phyloP scores from a whole-genome alignment of 2,113 vertebrate genomes.

The Rhinoderma darwinii region DNA sequence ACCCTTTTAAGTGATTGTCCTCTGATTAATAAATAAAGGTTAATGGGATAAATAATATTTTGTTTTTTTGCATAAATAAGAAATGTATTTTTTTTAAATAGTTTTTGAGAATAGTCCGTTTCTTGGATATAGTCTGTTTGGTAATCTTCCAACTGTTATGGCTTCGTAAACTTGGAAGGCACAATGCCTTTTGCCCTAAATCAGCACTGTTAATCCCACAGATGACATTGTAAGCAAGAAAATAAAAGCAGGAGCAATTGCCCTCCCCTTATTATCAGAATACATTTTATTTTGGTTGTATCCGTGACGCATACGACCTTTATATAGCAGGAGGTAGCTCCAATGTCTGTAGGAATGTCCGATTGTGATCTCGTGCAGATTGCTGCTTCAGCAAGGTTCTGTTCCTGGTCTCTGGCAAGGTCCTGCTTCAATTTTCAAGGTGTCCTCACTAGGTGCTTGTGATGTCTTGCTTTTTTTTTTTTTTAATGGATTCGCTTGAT shows the following conservation, averaged over 20 bases:
- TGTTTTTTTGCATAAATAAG: neutral
- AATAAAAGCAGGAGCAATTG: conserved; percentile 32
- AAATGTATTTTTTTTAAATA: neutral
- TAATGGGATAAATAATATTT: neutral
- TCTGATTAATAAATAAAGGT: neutral
- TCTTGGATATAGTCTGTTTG: neutral
- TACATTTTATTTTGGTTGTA: conserved; percentile 60
- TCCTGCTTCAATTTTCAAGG: conserved; percentile 98
- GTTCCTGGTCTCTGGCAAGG: conserved; percentile 92
- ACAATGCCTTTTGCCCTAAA: conserved; percentile 11
- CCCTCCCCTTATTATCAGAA: conserved; percentile 64
- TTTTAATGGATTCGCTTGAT: conserved; percentile 99
- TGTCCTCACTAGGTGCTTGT: conserved; percentile 96
- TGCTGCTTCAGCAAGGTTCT: conserved; percentile 98
- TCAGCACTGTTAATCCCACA: conserved; percentile 27
- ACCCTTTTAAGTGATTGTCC: neutral
- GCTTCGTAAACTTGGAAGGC: conserved; percentile 1
- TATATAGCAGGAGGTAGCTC: conserved; percentile 89
- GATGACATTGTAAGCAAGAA: conserved; percentile 39
- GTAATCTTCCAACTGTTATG: neutral
- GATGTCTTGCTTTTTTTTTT: conserved; percentile 76
- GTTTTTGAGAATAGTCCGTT: neutral
- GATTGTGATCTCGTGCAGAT: conserved; percentile 92
- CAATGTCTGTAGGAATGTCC: conserved; percentile 83
- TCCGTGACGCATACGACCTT: conserved; percentile 87